A percentile compares a stretch with the other conserved stretches of the same genome.
Conservation (phyloP, 2,888 invertebrate species). For the Cyclophora albipunctata region DNA sequence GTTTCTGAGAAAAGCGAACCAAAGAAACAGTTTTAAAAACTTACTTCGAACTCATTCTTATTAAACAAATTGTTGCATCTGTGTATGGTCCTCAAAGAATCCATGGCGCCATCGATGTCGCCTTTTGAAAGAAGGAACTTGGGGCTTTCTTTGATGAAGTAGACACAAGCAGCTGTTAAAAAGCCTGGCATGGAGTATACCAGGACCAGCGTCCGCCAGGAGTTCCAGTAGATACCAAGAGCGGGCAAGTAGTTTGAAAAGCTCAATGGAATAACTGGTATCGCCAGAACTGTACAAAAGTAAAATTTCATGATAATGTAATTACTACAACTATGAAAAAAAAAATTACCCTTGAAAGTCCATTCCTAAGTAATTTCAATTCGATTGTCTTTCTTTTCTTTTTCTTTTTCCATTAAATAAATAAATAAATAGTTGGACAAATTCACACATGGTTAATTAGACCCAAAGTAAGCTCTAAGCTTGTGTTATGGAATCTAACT, state of each 20-base stretch:
- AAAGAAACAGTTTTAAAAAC: constrained; percentile 1
- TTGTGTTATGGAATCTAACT: too few relatives aligned
- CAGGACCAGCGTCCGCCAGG: constrained; percentile 84
- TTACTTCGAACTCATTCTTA: constrained; percentile 36
- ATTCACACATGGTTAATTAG: too few relatives aligned
- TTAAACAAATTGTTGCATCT: constrained; percentile 36
- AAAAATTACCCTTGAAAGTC: too few relatives aligned
- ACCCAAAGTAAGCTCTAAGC: too few relatives aligned
- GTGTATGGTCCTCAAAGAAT: constrained; percentile 43
- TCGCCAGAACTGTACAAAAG: constrained; percentile 70
- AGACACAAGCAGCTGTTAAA: constrained; percentile 70
- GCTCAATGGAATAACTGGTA: constrained; percentile 76
- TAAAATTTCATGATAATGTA: too few relatives aligned
- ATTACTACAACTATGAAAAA: too few relatives aligned
- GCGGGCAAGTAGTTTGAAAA: constrained; percentile 47
- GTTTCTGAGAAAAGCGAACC: too few relatives aligned
- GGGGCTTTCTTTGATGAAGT: constrained; percentile 83
- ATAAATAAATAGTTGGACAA: too few relatives aligned
- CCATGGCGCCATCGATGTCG: constrained; percentile 69
- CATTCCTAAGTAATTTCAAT: too few relatives aligned
- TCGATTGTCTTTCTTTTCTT: too few relatives aligned
- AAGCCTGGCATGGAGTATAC: constrained; percentile 79
- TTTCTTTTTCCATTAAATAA: too few relatives aligned
- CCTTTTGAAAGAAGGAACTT: constrained; percentile 81
- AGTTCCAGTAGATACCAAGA: constrained; percentile 75